Evolutionary conservation across 2,113 vertebrate genomes (phyloP), one percentile per base, ranked within the genome.

Genomic region (Donacobius atricapilla): DNA sequence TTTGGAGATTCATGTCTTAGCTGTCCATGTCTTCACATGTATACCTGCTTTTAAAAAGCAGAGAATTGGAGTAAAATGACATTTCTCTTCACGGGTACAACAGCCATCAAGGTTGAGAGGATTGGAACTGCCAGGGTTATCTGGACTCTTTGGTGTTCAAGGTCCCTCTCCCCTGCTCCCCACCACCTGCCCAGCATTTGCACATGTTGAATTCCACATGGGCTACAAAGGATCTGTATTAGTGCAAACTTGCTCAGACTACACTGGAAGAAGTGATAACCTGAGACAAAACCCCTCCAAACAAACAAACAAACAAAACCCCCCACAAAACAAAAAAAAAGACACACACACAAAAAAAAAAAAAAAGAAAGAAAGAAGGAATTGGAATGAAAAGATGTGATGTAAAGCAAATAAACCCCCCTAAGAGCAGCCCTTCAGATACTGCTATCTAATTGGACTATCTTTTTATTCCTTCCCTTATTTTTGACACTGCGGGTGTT

Each of bases 341-440:
- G n/a, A n/a, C n/a, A n/a, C n/a, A n/a, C n/a, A n/a, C n/a, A 24
- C 39, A 25, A 27, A 27, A 16, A 50, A 50, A 10, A 21, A 4
- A 47, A 20, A 51, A 51, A 30, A 30, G 40, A 57, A 51, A 16
- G 6, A 33, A 25, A 22, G 31, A 51, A 44, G 7, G 45, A 80
- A 75, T 33, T 70, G 10, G 31, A 75, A 77, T 15, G 40, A 48
- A 81, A 90, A 57, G 8, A 63, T 37, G 10, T 64, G 13, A n/a
- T 73, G 31, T 88, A 84, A 91, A 95, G 47, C 50, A 66, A 96
- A 82, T 35, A 61, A 86, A 97, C 60, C 48, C 15, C 54, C 70
- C 33, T 47, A 90, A 85, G 44, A 94, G 68, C 71, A 73, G 68
- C 30, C 50, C 42, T 87, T 89, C 33, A 83, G 40, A 85, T 50